Conservation (phyloP, 2,888 invertebrate species). For the Tipula lateralis region DNA sequence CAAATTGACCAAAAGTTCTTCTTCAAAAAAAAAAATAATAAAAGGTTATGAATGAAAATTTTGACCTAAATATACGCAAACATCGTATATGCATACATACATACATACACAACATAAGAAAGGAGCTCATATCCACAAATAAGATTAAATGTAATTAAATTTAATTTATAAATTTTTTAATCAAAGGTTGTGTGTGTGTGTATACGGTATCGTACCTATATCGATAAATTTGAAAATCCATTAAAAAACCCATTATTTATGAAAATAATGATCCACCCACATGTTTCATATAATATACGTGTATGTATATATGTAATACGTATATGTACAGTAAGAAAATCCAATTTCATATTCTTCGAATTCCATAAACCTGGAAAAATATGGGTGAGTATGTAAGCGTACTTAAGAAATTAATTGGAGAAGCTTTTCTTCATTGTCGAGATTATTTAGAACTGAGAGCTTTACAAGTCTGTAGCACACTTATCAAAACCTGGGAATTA, state of each 20-base stretch:
- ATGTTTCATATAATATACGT: neutral
- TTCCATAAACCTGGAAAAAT: too few relatives aligned
- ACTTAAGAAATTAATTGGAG: too few relatives aligned
- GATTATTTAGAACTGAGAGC: too few relatives aligned
- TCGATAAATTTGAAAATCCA: neutral
- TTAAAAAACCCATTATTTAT: neutral
- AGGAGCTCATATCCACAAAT: neutral
- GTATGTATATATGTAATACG: too few relatives aligned
- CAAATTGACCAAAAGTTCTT: neutral
- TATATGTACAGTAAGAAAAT: neutral
- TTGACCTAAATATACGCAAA: neutral
- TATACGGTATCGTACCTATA: neutral
- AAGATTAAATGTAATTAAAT: conserved; percentile 24
- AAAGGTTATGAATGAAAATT: neutral
- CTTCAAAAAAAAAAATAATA: neutral
- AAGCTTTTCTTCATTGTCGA: too few relatives aligned
- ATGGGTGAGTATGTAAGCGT: too few relatives aligned
- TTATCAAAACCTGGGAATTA: too few relatives aligned
- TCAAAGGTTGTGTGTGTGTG: neutral
- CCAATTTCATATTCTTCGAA: neutral
- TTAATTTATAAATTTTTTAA: neutral
- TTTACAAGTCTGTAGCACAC: too few relatives aligned
- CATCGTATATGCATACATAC: neutral
- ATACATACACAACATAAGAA: neutral
- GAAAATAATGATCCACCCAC: neutral